Conservation (phyloP, 1,140 invertebrate species). For the Trichogramma pretiosum region DNA sequence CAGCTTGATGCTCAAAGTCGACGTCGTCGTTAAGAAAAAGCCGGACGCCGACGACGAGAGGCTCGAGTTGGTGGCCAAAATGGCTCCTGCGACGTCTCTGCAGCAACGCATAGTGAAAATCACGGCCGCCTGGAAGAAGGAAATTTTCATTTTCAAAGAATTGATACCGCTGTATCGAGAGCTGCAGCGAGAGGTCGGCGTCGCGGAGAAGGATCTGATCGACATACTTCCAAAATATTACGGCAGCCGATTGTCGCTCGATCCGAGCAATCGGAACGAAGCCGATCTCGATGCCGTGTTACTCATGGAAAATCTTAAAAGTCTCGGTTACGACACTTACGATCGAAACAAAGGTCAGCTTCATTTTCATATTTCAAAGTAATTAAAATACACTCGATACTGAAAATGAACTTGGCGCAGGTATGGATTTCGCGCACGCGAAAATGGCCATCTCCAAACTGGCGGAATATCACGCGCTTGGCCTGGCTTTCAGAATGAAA, state of each 20-base stretch:
- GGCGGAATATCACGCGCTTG: slow-evolving; percentile 9
- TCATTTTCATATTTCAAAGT: too few relatives aligned
- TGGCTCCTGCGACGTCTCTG: slow-evolving; percentile 28
- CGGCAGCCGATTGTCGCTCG: slow-evolving; percentile 44
- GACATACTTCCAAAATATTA: slow-evolving; percentile 47
- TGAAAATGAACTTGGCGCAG: too few relatives aligned
- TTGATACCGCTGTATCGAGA: slow-evolving; percentile 32
- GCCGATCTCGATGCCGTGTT: slow-evolving; percentile 51
- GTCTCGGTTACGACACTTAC: slow-evolving; percentile 40
- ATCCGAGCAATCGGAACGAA: slow-evolving; percentile 21
- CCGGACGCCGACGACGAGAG: slow-evolving; percentile 19
- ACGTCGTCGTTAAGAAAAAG: slow-evolving; percentile 24
- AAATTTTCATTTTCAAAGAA: slow-evolving; percentile 33
- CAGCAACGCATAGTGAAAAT: slow-evolving; percentile 37
- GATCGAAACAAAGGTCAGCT: slow-evolving; percentile 35
- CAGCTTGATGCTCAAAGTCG: slow-evolving; percentile 46
- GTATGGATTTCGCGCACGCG: slow-evolving; percentile 44
- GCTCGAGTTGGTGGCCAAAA: slow-evolving; percentile 40
- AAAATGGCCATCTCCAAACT: neutral
- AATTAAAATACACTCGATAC: too few relatives aligned
- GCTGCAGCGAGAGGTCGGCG: slow-evolving; percentile 29
- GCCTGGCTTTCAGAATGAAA: slow-evolving; percentile 28
- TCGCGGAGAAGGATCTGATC: slow-evolving; percentile 37
- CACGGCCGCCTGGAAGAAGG: slow-evolving; percentile 39
- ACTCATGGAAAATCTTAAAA: slow-evolving; percentile 50